phyloP scores from a whole-genome alignment of 2,888 invertebrate genomes.

The Drosophila falleni region DNA sequence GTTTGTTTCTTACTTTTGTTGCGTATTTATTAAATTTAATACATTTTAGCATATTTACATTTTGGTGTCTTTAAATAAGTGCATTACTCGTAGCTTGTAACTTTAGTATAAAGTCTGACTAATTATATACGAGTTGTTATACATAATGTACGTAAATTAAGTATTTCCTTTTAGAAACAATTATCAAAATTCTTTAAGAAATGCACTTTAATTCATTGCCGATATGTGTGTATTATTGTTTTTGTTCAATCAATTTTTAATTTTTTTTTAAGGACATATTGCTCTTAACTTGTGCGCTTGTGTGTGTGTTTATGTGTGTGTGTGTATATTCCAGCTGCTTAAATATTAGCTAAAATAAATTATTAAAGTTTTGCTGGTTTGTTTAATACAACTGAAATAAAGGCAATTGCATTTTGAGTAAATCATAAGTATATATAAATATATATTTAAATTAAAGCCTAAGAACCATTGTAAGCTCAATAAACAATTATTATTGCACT shows the following conservation, averaged over 20 bases:
- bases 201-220: constrained; percentile 73
- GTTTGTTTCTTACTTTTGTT: background rate
- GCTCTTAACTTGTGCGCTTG: constrained; percentile 6
- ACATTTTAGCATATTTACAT: constrained; percentile 62
- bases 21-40: constrained; percentile 41
- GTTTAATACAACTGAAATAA: constrained; percentile 3
- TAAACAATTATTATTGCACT: constrained; percentile 51
- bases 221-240: constrained; percentile 58
- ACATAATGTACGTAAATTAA: constrained; percentile 26
- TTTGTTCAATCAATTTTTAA: constrained; percentile 8
- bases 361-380: background rate
- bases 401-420: constrained; percentile 9
- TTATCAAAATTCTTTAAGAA: constrained; percentile 59
- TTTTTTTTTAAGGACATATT: constrained; percentile 15
- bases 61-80: constrained; percentile 49
- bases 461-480: constrained; percentile 19
- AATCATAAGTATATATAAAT: constrained; percentile 3
- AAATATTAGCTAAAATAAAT: constrained; percentile 33
- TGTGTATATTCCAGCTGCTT: constrained; percentile 15
- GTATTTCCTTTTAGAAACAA: constrained; percentile 40
- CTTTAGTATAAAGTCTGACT: constrained; percentile 49
- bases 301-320: constrained; percentile 1
- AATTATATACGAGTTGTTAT: constrained; percentile 19
- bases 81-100: constrained; percentile 27
- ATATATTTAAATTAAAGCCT: constrained; percentile 13